These are phyloP conservation scores for Rhynchophorus ferrugineus DNA, from an alignment of 1,140 invertebrate species.

Conservation along the genomic window DNA sequence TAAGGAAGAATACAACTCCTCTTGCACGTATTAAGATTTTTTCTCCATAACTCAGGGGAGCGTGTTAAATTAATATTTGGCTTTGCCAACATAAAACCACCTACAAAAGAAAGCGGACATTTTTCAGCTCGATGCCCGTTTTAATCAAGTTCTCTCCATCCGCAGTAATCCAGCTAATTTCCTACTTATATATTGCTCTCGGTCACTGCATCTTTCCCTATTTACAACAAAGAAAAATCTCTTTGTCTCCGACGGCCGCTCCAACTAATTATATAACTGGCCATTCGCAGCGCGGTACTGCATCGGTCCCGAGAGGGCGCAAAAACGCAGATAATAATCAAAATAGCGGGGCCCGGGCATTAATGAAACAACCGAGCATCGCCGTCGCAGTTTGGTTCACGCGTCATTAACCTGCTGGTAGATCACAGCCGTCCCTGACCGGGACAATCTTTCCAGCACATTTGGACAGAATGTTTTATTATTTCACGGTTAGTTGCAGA, in stretches of 20 bases:
- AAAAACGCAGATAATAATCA: conserved; percentile 14
- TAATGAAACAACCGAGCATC: conserved; percentile 13
- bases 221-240: conserved; percentile 16
- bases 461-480: background rate
- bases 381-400: conserved; percentile 1
- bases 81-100: too few relatives aligned
- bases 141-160: background rate
- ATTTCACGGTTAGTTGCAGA: background rate
- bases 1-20: too few relatives aligned
- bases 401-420: conserved; percentile 9
- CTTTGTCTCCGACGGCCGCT: conserved; percentile 4
- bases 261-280: conserved; percentile 11
- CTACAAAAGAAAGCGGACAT: background rate
- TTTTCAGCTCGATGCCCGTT: background rate
- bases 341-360: conserved; percentile 6
- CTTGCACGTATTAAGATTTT: too few relatives aligned
- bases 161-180: conserved; percentile 13
- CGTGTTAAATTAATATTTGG: too few relatives aligned
- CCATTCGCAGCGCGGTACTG: conserved; percentile 6
- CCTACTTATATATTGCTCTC: conserved; percentile 5
- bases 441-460: background rate
- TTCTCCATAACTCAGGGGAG: too few relatives aligned
- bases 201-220: conserved; percentile 10
- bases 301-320: background rate
- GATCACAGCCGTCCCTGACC: background rate